phyloP scores from a whole-genome alignment of 2,797 vertebrate genomes.

The Squalus acanthias region DNA sequence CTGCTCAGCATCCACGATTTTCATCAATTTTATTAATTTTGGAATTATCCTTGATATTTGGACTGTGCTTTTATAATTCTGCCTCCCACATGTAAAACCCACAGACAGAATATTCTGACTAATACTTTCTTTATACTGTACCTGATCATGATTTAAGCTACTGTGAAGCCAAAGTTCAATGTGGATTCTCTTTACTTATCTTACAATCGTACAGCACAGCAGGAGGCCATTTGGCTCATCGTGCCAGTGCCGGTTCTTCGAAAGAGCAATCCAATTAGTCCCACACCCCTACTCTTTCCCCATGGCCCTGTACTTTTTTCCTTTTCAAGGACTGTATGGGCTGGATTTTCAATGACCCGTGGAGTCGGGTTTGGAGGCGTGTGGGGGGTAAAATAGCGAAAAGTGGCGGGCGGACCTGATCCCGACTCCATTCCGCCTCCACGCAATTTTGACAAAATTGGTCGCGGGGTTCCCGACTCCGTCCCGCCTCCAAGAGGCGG shows the following conservation, averaged over 20 bases:
- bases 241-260: background rate
- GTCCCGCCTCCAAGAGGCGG: too few species aligned
- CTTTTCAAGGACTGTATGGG: too few species aligned
- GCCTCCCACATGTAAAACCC: background rate
- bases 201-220: background rate
- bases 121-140: background rate
- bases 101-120: background rate
- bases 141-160: background rate
- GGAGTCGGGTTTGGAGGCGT: too few species aligned
- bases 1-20: background rate
- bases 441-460: too few species aligned
- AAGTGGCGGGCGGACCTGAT: too few species aligned
- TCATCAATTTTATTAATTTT: background rate
- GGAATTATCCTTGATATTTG: conserved; percentile 4
- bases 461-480: too few species aligned
- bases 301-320: too few species aligned
- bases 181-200: background rate
- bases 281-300: too few species aligned
- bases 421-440: too few species aligned
- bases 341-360: too few species aligned
- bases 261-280: background rate
- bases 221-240: background rate
- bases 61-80: background rate
- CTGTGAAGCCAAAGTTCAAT: background rate
- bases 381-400: too few species aligned